Conservation (phyloP, 2,888 invertebrate species). For the Cyclophora punctaria region DNA sequence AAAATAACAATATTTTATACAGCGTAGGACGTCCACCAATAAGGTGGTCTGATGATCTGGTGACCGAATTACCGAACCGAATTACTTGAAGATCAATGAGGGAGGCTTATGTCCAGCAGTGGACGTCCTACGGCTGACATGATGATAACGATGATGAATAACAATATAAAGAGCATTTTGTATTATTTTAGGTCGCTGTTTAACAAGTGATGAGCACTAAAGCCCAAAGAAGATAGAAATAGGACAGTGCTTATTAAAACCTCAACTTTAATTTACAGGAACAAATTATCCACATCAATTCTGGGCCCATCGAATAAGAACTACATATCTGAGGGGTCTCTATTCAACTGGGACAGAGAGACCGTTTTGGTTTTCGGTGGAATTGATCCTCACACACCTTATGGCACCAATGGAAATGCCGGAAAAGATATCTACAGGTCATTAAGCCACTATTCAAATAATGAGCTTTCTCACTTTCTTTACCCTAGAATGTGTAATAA, state of each 20-base stretch:
- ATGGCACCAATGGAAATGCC: conserved; percentile 72
- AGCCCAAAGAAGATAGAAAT: no score
- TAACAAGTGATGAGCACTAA: background rate
- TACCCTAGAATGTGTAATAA: background rate
- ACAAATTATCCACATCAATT: conserved; percentile 58
- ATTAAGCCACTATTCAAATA: no score
- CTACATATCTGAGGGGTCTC: conserved; percentile 64
- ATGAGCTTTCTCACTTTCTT: no score
- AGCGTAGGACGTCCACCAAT: no score
- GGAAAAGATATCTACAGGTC: conserved; percentile 77
- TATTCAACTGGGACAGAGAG: conserved; percentile 75
- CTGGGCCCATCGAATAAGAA: conserved; percentile 64
- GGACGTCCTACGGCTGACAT: no score
- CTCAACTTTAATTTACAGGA: conserved; percentile 32
- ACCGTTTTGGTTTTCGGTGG: conserved; percentile 81
- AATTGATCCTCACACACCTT: conserved; percentile 77
- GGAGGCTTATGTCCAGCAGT: no score
- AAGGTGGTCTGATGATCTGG: no score
- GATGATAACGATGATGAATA: no score
- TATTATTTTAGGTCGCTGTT: background rate
- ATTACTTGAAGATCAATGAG: no score
- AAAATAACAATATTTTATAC: no score
- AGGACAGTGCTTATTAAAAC: no score
- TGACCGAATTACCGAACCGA: no score
- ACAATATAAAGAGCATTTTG: background rate